These are phyloP conservation scores for Manacus vitellinus DNA, from an alignment of 2,113 vertebrate genomes.

Conservation along the genomic window DNA sequence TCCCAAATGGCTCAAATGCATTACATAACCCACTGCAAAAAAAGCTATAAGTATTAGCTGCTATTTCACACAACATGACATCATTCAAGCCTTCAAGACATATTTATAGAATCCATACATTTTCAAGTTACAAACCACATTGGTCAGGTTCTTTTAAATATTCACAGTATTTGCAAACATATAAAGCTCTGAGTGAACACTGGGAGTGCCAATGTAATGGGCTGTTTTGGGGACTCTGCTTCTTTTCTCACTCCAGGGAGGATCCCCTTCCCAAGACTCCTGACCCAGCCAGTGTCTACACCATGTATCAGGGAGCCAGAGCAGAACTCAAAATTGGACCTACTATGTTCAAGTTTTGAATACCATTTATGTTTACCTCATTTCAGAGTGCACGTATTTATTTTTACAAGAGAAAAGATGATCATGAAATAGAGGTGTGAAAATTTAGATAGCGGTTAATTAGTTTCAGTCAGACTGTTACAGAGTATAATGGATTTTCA, in stretches of 20 bases:
- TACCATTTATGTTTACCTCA: constrained; percentile 1
- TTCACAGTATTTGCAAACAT: neutral
- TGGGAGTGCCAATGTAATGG: fast-evolving
- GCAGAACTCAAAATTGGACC: neutral
- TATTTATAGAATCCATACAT: neutral
- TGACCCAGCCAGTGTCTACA: fast-evolving
- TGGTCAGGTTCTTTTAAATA: neutral
- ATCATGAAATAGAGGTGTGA: constrained; percentile 74
- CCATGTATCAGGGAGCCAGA: neutral
- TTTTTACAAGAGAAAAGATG: constrained; percentile 60
- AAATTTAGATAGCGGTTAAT: constrained; percentile 80
- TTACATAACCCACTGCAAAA: neutral
- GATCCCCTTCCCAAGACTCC: neutral
- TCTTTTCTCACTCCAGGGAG: neutral
- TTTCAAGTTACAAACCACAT: neutral
- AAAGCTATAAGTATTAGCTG: neutral
- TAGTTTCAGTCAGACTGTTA: constrained; percentile 74
- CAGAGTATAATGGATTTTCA: constrained; percentile 73
- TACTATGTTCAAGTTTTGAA: neutral
- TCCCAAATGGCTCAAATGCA: neutral
- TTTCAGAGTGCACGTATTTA: constrained; percentile 22
- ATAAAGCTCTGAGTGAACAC: neutral
- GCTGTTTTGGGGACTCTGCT: neutral
- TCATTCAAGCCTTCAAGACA: neutral
- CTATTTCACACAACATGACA: neutral